Conservation (phyloP, 2,888 invertebrate genomes). For the Rhogogaster chlorosoma region DNA sequence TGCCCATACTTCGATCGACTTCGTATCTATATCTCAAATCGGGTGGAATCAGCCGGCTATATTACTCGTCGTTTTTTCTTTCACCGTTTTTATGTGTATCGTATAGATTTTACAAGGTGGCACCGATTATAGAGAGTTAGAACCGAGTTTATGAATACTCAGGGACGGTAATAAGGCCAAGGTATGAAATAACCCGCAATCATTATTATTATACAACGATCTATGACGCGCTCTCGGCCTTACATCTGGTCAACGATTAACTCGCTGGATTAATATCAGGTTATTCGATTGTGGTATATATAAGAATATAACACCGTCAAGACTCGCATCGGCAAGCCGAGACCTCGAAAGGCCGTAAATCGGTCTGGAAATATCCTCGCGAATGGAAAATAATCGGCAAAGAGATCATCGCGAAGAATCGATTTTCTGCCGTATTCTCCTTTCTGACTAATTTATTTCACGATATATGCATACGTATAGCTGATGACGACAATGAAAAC, state of each 20-base stretch:
- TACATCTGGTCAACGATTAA: conserved; percentile 7
- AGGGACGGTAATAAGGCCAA: conserved; percentile 35
- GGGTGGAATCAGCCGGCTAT: background rate
- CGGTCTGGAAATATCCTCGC: background rate
- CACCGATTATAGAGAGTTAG: conserved; percentile 25
- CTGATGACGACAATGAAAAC: background rate
- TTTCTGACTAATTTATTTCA: background rate
- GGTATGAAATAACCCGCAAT: conserved; percentile 29
- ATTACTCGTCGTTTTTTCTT: background rate
- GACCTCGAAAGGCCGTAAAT: background rate
- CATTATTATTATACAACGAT: conserved; percentile 20
- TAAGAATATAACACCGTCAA: background rate
- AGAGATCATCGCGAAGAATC: background rate
- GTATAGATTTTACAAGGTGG: background rate
- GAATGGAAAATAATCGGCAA: background rate
- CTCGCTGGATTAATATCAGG: conserved; percentile 12
- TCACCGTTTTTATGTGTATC: background rate
- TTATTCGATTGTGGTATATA: conserved; percentile 18
- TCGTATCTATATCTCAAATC: background rate
- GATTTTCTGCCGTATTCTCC: background rate
- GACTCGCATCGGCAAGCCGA: background rate
- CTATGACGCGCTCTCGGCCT: background rate
- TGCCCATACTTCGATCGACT: background rate
- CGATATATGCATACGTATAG: too few species aligned
- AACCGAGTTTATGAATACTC: conserved; percentile 33